Conservation (phyloP, 2,888 invertebrate species). For the Bombylius discolor region DNA sequence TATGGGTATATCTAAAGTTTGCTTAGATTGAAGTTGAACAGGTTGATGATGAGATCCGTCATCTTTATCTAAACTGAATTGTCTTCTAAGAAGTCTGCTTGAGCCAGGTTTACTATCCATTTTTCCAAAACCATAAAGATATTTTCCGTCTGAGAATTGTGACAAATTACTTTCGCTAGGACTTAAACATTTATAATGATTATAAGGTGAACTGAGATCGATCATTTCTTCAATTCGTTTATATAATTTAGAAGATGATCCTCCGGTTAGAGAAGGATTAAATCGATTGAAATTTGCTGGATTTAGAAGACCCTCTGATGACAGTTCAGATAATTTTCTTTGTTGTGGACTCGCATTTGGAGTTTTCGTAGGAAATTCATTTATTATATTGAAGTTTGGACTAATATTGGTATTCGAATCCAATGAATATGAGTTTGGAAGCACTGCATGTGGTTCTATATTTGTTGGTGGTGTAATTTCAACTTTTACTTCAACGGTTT, state of each 20-base stretch:
- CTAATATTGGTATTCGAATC: conserved; percentile 35
- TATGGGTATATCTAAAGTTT: conserved; percentile 28
- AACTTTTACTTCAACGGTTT: conserved; percentile 35
- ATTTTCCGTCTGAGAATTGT: conserved; percentile 33
- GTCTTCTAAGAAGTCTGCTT: conserved; percentile 45
- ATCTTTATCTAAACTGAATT: conserved; percentile 56
- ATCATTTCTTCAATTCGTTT: conserved; percentile 38
- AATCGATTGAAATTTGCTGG: conserved; percentile 33
- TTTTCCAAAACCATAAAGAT: conserved; percentile 22
- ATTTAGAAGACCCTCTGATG: conserved; percentile 28
- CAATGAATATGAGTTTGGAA: conserved; percentile 33
- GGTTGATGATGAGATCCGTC: conserved; percentile 38
- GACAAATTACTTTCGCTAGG: conserved; percentile 44
- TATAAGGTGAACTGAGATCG: conserved; percentile 60
- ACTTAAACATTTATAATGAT: conserved; percentile 58
- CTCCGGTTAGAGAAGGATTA: conserved; percentile 24
- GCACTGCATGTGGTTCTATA: conserved; percentile 20
- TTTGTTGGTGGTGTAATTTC: conserved; percentile 34
- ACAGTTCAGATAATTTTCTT: conserved; percentile 33
- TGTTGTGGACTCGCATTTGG: conserved; percentile 14
- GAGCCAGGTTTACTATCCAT: conserved; percentile 35
- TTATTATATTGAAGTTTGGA: conserved; percentile 19
- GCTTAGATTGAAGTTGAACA: conserved; percentile 12
- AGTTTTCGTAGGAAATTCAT: conserved; percentile 11
- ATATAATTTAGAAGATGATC: conserved; percentile 33